Conservation (phyloP, 2,888 invertebrate species). For the Erannis defoliaria region DNA sequence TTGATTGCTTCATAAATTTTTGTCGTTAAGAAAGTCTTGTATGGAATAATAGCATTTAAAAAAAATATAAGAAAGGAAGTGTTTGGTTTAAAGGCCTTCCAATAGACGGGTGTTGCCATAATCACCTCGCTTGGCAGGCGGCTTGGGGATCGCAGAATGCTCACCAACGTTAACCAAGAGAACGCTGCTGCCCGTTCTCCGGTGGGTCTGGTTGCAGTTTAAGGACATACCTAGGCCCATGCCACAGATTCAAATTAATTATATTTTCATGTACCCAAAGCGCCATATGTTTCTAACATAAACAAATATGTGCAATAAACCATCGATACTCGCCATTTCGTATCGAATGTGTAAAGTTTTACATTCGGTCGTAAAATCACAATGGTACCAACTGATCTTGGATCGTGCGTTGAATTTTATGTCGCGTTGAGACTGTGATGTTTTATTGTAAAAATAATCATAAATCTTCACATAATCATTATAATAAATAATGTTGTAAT, state of each 20-base stretch:
- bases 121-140: no score
- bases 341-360: constrained; percentile 52
- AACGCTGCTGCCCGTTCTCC: no score
- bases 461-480: constrained; percentile 3
- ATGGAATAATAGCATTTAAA: no score
- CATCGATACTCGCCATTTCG: constrained; percentile 41
- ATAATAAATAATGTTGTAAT: not conserved
- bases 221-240: no score
- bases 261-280: constrained; percentile 1
- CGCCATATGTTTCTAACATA: not conserved
- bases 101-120: no score
- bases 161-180: no score
- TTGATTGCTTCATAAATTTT: no score
- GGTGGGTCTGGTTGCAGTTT: no score
- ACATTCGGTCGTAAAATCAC: constrained; percentile 67
- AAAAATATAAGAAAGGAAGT: no score
- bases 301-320: constrained; percentile 22
- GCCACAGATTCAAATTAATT: not conserved
- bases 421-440: constrained; percentile 23
- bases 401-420: constrained; percentile 30
- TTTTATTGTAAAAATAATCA: constrained; percentile 27
- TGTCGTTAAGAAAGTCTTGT: no score
- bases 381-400: constrained; percentile 62
- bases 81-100: no score
- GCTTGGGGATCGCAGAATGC: no score